Conservation (phyloP, 1,140 invertebrate species). For the Neodiprion pinetum region DNA sequence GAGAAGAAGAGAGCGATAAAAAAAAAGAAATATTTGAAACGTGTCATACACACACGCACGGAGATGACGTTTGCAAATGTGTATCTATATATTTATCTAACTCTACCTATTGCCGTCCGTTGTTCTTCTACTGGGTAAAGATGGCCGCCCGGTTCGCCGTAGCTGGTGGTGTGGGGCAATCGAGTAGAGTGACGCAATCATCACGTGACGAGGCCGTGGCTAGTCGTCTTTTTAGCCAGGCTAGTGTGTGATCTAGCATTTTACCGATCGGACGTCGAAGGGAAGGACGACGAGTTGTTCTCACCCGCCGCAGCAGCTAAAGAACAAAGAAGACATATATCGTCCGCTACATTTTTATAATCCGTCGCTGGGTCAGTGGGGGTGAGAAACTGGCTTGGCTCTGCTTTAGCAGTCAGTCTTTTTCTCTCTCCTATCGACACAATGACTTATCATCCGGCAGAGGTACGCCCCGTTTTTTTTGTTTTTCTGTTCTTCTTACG, state of each 20-base stretch:
- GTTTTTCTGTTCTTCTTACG: too few species aligned
- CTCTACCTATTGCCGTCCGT: too few species aligned
- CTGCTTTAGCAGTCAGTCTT: slow-evolving; percentile 60
- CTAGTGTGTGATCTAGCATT: slow-evolving; percentile 61
- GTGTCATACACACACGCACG: not conserved
- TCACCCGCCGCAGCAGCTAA: too few species aligned
- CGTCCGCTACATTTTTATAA: too few species aligned
- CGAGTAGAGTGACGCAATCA: slow-evolving; percentile 41
- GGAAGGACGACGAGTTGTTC: too few species aligned
- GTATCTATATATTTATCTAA: too few species aligned
- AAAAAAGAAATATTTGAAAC: slow-evolving; percentile 27
- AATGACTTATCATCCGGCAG: slow-evolving; percentile 35
- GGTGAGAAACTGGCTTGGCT: slow-evolving; percentile 64
- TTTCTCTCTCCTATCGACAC: slow-evolving; percentile 64
- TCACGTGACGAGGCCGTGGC: slow-evolving; percentile 51
- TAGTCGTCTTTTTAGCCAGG: slow-evolving; percentile 45
- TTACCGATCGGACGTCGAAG: slow-evolving; percentile 42
- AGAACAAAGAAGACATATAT: not conserved
- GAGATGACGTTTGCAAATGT: too few species aligned
- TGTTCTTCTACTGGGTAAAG: slow-evolving; percentile 20
- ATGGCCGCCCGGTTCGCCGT: slow-evolving; percentile 35
- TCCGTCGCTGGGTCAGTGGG: slow-evolving; percentile 58
- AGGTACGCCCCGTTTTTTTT: not conserved
- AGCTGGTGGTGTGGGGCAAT: slow-evolving; percentile 37
- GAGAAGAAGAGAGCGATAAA: not conserved